These are phyloP conservation scores for Augochlorella aurata DNA, from an alignment of 2,888 invertebrate species.

Conservation along the genomic window DNA sequence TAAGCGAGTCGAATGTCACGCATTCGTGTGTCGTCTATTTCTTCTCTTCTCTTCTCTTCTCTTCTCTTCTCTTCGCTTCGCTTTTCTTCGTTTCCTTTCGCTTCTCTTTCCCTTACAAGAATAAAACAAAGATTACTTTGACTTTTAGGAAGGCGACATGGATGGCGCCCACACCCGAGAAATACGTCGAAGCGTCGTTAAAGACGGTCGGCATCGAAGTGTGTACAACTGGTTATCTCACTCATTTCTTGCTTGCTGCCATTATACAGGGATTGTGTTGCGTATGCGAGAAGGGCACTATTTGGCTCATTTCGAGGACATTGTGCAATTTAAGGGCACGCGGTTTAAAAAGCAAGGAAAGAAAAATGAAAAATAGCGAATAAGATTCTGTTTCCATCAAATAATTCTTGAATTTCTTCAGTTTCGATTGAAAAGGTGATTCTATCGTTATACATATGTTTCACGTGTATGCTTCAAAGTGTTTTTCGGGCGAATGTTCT, in stretches of 20 bases:
- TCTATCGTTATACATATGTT: background rate
- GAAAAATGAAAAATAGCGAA: background rate
- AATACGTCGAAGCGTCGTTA: slow-evolving; percentile 88
- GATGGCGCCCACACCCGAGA: slow-evolving; percentile 89
- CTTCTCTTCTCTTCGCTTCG: background rate
- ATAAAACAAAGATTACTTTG: too few species aligned
- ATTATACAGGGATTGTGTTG: slow-evolving; percentile 82
- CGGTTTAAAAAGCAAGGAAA: slow-evolving; percentile 83
- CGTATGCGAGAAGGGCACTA: slow-evolving; percentile 83
- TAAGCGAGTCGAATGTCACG: slow-evolving; percentile 55
- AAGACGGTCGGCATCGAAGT: slow-evolving; percentile 87
- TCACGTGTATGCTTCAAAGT: background rate
- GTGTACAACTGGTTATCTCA: slow-evolving; percentile 90
- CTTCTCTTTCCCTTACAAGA: background rate
- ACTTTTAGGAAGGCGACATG: slow-evolving; percentile 83
- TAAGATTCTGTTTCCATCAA: background rate
- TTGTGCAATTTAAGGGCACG: slow-evolving; percentile 87
- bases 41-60: background rate
- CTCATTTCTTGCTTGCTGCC: slow-evolving; percentile 85
- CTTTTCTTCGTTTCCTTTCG: background rate
- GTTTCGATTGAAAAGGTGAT: background rate
- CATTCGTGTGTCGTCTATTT: background rate
- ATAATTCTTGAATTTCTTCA: background rate
- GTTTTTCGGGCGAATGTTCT: background rate
- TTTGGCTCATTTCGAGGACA: slow-evolving; percentile 86